These are phyloP conservation scores for Eupithecia exiguata DNA, from an alignment of 2,888 invertebrate species.

Conservation along the genomic window DNA sequence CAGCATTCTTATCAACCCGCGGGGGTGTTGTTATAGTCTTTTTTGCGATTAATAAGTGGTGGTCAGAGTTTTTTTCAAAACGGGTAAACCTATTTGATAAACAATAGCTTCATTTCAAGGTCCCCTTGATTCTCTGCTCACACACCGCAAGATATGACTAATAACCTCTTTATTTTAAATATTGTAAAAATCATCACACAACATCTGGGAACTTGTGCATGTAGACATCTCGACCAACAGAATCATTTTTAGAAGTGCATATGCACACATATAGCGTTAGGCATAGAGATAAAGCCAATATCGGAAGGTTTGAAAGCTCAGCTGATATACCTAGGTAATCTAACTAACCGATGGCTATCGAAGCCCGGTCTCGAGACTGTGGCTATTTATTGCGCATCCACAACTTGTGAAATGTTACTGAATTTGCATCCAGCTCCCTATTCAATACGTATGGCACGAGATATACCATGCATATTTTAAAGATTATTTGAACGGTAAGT, in stretches of 20 bases:
- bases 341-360: neutral
- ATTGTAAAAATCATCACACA: too few species aligned
- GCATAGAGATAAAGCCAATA: conserved; percentile 2
- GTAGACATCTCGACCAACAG: neutral
- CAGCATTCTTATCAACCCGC: too few species aligned
- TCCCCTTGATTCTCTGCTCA: too few species aligned
- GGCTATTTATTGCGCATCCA: neutral
- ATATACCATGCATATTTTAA: too few species aligned
- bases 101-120: too few species aligned
- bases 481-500: neutral
- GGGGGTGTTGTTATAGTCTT: too few species aligned
- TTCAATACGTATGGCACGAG: neutral
- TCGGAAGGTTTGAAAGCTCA: neutral
- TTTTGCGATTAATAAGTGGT: too few species aligned
- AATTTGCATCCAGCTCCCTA: neutral
- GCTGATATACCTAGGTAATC: neutral
- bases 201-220: neutral
- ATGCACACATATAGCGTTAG: neutral
- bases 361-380: neutral
- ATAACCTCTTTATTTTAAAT: too few species aligned
- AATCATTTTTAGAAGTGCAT: neutral
- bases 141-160: too few species aligned
- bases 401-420: neutral
- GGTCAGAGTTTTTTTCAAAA: too few species aligned
- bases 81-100: too few species aligned